A percentile compares a stretch with the other conserved stretches of the same genome.
Evolutionary conservation across 2,888 invertebrate species (phyloP).

Genomic region (Himalopsyche kuldschensis): DNA sequence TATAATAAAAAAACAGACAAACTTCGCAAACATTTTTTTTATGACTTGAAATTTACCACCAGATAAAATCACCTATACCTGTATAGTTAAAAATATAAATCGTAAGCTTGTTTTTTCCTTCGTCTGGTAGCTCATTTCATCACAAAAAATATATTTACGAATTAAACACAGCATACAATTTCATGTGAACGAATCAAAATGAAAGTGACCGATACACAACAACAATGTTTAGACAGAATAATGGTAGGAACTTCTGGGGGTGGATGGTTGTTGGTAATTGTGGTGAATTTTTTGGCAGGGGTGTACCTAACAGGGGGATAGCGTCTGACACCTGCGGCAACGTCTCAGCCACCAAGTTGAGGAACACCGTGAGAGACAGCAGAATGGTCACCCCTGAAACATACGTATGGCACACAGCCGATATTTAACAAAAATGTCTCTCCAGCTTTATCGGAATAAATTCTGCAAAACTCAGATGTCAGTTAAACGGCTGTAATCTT

Average conservation of each 20-base stretch:
- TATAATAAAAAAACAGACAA: background rate
- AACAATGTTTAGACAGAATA: conserved; percentile 33
- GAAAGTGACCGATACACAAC: conserved; percentile 40
- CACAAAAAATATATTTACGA: background rate
- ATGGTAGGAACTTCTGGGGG: conserved; percentile 6
- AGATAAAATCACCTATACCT: background rate
- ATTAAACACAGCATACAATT: conserved; percentile 33
- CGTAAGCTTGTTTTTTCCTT: background rate
- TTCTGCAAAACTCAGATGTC: background rate
- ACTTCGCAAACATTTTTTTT: background rate
- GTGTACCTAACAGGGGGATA: conserved; percentile 98
- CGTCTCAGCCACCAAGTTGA: conserved; percentile 99
- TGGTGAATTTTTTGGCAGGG: conserved; percentile 28
- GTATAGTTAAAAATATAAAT: background rate
- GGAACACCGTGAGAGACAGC: conserved; percentile 99
- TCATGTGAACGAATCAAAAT: conserved; percentile 36
- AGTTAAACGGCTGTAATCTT: background rate
- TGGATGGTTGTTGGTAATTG: conserved; percentile 20
- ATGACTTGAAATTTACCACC: background rate
- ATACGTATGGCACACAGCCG: conserved; percentile 46
- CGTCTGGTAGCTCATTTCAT: background rate
- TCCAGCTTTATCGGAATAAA: background rate
- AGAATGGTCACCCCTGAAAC: conserved; percentile 98
- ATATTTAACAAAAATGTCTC: background rate
- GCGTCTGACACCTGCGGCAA: conserved; percentile 99